Base-by-base conservation (phyloP, 1,140 invertebrate species). In the Caenorhabditis latens region DNA sequence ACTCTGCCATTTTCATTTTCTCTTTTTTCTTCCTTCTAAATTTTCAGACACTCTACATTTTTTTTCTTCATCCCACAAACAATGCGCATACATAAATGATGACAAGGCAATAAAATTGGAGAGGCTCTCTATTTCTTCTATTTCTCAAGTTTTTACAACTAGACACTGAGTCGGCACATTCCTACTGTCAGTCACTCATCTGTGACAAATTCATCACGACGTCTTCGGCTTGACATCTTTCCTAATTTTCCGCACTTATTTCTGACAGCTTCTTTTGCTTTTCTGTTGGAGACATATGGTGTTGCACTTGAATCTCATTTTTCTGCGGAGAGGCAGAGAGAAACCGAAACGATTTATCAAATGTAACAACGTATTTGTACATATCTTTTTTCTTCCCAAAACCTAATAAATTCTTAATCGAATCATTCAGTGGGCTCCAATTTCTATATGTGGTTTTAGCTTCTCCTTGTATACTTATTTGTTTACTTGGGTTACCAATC, bases 401-500 rank as follows among this genome's bases (percentile, higher is more conserved):
- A 79, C 11, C 71, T 79, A 79, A 79, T 79, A 79, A 79, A 79
- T 79, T 79, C 71, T 79, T 79, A 79, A 79, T 79, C n/a, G 71
- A 79, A 79, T 79, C 43, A 79, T 79, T 53, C 32, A 50, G 1
- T 14, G 67, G 7, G 11, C 63, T 71, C 16, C 71, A 79, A 1
- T 13, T 9, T 43, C n/a, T n/a, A 71, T 46, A 11, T 21, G 42
- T 9, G 71, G 71, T 50, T 0, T 50, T 11, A n/a, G 42, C 19
- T 43, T 67, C 42, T n/a, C n/a, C 9, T 42, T 21, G 43, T 79
- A 50, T 79, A 48, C 19, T 79, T 48, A 79, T 79, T 50, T 79
- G 13, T 50, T 79, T 79, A 21, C 19, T 75, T 46, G 43, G 16
- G 61, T 65, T 24, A 14, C 16, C 42, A 46, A 71, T 43, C 13